Percentiles rank a stretch among this genome's conserved stretches.
phyloP scores from a whole-genome alignment of 2,113 vertebrate genomes.

The Tauraco erythrolophus region DNA sequence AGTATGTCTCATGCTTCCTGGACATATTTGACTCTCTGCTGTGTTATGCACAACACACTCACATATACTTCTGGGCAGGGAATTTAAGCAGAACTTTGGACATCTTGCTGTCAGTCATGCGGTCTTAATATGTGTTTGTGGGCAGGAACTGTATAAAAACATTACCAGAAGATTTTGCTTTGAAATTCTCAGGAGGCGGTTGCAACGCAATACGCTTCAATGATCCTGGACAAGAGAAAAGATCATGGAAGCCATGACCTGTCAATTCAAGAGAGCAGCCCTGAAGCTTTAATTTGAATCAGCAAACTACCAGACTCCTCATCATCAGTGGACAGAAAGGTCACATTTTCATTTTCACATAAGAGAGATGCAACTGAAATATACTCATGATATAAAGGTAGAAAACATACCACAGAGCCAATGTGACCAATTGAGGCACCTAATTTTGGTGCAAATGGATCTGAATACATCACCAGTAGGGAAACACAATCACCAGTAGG shows the following conservation, averaged over 20 bases:
- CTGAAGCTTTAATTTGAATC: not conserved
- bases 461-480: not conserved
- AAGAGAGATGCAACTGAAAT: not conserved
- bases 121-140: not conserved
- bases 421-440: not conserved
- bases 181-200: not conserved
- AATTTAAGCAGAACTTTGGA: not conserved
- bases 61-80: not conserved
- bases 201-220: not conserved
- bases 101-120: not conserved
- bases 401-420: not conserved
- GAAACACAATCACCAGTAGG: not conserved
- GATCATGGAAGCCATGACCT: not conserved
- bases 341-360: not conserved
- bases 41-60: not conserved
- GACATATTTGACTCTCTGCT: not conserved
- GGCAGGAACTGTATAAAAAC: not conserved
- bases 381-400: not conserved
- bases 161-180: not conserved
- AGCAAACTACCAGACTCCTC: not conserved
- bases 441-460: not conserved
- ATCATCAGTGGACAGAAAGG: not conserved
- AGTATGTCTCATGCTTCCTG: not conserved
- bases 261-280: not conserved
- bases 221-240: not conserved